A percentile compares a stretch with the other conserved stretches of the same genome.
These are phyloP conservation scores for Intellagama lesueurii DNA, from an alignment of 2,797 vertebrate species.

Conservation along the genomic window DNA sequence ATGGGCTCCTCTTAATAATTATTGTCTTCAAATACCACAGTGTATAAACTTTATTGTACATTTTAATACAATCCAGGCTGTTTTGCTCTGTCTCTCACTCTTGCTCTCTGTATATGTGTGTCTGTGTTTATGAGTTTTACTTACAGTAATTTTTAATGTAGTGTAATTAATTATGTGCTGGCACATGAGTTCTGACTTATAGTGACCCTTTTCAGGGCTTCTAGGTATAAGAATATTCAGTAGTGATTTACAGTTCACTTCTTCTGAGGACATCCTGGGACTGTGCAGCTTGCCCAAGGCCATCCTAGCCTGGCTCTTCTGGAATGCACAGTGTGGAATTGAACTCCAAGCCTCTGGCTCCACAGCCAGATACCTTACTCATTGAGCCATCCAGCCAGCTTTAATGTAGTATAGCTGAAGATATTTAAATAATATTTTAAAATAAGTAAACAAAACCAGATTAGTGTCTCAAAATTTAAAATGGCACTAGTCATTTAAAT, in stretches of 20 bases:
- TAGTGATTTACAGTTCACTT: not conserved
- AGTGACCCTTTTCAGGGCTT: not conserved
- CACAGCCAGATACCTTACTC: too few relatives aligned
- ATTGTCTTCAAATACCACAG: not conserved
- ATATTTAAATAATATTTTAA: not conserved
- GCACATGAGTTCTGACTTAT: not conserved
- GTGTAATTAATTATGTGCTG: not conserved
- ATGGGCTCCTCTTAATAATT: not conserved
- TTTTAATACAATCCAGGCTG: slow-evolving; percentile 14
- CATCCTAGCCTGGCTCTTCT: not conserved
- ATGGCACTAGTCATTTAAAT: not conserved
- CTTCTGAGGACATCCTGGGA: too few relatives aligned
- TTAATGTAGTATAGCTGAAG: not conserved
- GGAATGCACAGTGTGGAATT: too few relatives aligned
- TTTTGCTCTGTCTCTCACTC: not conserved
- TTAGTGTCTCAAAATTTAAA: rapidly evolving
- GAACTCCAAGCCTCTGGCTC: too few relatives aligned
- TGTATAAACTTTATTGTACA: slow-evolving; percentile 28
- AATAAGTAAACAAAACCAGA: not conserved
- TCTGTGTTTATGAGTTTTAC: too few relatives aligned
- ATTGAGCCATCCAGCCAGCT: too few relatives aligned
- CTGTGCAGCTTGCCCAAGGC: too few relatives aligned
- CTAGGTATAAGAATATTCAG: too few relatives aligned
- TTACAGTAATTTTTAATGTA: too few relatives aligned
- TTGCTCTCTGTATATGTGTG: too few relatives aligned